Evolutionary conservation across 2,888 invertebrate species (phyloP), one percentile per base, ranked within the genome.

Genomic region (Proisotoma minuta): DNA sequence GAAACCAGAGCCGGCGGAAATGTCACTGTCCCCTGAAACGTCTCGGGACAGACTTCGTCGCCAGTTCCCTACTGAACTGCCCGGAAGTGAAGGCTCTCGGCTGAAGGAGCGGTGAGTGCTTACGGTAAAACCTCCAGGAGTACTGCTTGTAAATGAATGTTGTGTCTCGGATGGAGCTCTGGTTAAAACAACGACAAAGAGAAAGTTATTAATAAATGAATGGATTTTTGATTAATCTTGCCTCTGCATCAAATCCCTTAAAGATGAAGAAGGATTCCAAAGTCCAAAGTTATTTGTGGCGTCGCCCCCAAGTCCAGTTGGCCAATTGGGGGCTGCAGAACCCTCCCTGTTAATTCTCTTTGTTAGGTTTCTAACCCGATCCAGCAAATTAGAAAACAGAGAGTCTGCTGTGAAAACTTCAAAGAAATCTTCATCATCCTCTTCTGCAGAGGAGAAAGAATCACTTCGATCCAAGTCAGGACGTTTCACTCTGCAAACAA

Each of bases 361-460:
- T 3, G 92, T 92, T 65, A 92, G 80, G 70, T 89, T 89, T 60
- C 91, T 85, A 12, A 89, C 89, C 87, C 73, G 63, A 52, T 73
- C 71, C 50, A 73, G 49, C 22, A 73, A 56, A 49, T 66, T 68
- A 24, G 91, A 91, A 80, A 93, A 93, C 57, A 93, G 82, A 77
- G 91, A 91, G 80, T 93, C 93, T 0, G 92, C 91, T 1, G 92
- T 92, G 73, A 93, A 84, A 74, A 91, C 85, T 77, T 93, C 92
- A 81, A 93, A 93, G 72, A 90, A 91, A 76, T 93, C 93, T 75
- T 91, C 91, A 77, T 90, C 91, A 77, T 90, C 91, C 49, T 77
- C 78, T 57, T 78, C 71, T 87, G 65, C 92, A 87, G 92, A 92
- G 77, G 91, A 91, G 69, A 91, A 84, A 66, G 91, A 91, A 79